These are phyloP conservation scores for Halyomorpha halys DNA, from an alignment of 1,140 invertebrate species.

Conservation along the genomic window DNA sequence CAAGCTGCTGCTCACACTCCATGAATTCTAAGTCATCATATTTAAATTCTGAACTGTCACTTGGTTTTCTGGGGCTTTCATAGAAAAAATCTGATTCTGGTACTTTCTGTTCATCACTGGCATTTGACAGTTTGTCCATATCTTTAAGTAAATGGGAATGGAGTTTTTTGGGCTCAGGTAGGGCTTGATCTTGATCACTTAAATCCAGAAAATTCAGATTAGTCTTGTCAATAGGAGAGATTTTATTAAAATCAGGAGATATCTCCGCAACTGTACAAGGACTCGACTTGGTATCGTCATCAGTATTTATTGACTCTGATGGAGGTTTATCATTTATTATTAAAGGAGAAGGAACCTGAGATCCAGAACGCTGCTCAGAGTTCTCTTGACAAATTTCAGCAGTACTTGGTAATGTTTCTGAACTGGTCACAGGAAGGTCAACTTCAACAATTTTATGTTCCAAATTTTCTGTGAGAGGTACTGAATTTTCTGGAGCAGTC, in stretches of 20 bases:
- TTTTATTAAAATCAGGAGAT: conserved; percentile 13
- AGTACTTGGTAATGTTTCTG: background rate
- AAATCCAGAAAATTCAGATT: background rate
- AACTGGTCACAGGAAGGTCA: background rate
- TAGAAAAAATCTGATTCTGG: conserved; percentile 13
- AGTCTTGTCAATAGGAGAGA: conserved; percentile 5
- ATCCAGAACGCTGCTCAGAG: background rate
- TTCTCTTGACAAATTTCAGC: no score
- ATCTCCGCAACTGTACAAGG: conserved; percentile 9
- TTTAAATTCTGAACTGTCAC: conserved; percentile 16
- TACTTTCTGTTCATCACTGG: conserved; percentile 25
- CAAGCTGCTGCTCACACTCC: background rate
- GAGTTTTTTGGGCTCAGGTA: conserved; percentile 4
- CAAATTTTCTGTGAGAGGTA: background rate
- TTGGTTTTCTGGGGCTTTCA: conserved; percentile 15
- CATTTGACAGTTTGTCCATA: conserved; percentile 8
- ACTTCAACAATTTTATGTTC: background rate
- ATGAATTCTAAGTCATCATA: background rate
- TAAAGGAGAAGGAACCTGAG: background rate
- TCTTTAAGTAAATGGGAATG: conserved; percentile 7
- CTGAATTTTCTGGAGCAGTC: background rate
- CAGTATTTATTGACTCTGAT: conserved; percentile 3
- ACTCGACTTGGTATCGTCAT: conserved; percentile 12
- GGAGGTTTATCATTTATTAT: conserved; percentile 8
- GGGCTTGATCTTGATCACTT: conserved; percentile 1